Evolutionary conservation across 2,113 vertebrate genomes (phyloP).

Genomic region (Crotophaga sulcirostris): DNA sequence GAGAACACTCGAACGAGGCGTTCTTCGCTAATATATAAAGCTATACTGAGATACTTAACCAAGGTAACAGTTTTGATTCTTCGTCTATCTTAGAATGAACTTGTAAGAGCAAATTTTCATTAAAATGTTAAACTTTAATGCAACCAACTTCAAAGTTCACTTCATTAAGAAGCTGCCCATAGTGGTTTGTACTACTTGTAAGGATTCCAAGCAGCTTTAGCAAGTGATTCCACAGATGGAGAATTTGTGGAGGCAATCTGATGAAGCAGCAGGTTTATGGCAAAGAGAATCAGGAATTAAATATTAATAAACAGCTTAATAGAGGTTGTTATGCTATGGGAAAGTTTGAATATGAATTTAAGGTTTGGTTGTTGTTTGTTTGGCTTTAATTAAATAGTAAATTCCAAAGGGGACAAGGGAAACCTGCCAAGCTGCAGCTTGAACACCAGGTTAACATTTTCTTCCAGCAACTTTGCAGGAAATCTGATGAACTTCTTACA

Average conservation of each 20-base stretch:
- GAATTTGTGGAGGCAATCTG: neutral
- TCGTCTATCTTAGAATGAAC: neutral
- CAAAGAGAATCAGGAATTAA: neutral
- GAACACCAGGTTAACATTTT: neutral
- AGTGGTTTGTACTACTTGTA: neutral
- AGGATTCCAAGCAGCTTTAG: neutral
- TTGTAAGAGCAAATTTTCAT: neutral
- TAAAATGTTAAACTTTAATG: neutral
- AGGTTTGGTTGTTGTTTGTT: neutral
- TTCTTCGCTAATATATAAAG: neutral
- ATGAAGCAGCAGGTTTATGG: neutral
- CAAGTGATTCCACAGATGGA: neutral
- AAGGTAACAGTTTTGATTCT: neutral
- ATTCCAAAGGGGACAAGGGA: neutral
- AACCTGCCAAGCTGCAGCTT: neutral
- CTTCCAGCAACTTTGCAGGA: neutral
- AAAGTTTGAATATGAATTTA: neutral
- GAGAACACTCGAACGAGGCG: neutral
- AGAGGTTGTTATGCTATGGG: neutral
- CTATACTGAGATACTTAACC: neutral
- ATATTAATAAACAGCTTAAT: neutral
- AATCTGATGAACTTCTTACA: neutral
- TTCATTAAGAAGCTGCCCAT: neutral
- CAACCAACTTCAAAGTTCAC: neutral
- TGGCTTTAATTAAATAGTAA: neutral